Conservation (phyloP, 1,140 invertebrate genomes). For the Callitettix versicolor region DNA sequence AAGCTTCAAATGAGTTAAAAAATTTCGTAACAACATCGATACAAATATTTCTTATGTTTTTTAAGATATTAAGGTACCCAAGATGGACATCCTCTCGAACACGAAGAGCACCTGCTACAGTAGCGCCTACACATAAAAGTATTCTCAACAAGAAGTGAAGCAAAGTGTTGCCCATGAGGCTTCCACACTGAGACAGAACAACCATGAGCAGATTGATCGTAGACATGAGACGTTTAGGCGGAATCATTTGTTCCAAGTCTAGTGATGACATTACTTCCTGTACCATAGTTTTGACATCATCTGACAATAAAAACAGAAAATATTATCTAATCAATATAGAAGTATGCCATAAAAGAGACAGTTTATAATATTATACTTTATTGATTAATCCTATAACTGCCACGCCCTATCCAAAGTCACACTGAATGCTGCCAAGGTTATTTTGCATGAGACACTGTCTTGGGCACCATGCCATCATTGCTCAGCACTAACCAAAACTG, state of each 20-base stretch:
- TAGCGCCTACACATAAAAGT: constrained; percentile 54
- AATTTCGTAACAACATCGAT: constrained; percentile 55
- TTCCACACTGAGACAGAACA: constrained; percentile 77
- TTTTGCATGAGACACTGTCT: too few relatives aligned
- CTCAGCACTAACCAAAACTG: too few relatives aligned
- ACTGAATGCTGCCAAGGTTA: too few relatives aligned
- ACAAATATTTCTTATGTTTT: constrained; percentile 49
- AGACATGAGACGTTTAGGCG: constrained; percentile 62
- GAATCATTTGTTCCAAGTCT: constrained; percentile 48
- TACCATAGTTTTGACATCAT: constrained; percentile 12
- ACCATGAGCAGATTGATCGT: constrained; percentile 65
- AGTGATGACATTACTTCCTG: constrained; percentile 35
- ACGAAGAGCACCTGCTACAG: constrained; percentile 46
- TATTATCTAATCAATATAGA: too few relatives aligned
- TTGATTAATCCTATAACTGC: too few relatives aligned
- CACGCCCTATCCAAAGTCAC: too few relatives aligned
- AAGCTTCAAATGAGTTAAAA: constrained; percentile 68
- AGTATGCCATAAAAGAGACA: too few relatives aligned
- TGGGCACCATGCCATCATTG: too few relatives aligned
- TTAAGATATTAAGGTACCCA: constrained; percentile 52
- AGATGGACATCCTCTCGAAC: constrained; percentile 42
- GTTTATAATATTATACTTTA: too few relatives aligned
- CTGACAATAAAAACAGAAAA: constrained; percentile 8
- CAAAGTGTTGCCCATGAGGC: constrained; percentile 52
- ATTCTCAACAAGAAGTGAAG: constrained; percentile 31